Evolutionary conservation across 1,140 invertebrate species (phyloP), one percentile per base, ranked within the genome.

Genomic region (Wiebesia pumilae): DNA sequence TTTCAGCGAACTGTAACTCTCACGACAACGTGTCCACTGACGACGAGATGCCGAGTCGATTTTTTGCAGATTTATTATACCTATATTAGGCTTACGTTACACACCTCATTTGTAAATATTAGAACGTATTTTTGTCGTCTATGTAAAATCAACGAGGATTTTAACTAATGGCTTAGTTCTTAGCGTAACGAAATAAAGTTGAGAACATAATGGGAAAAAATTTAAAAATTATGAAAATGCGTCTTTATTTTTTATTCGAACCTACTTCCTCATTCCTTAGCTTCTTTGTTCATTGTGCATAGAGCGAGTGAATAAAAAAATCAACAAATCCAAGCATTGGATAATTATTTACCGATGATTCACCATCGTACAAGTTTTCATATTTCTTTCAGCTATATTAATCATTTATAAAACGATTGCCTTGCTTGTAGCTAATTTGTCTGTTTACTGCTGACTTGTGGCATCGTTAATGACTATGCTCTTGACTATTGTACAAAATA

Each of bases 41-140:
- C 86, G 86, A 87, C 86, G 82, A 87, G 82, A 84, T 84, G 86
- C 69, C 81, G 86, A 81, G 86, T 87, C 86, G 82, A 87, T 84
- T 87, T 87, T 87, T 87, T 87, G 86, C 86, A 87, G 86, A 87
- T 88, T 89, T 85, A 87, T 87, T 78, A 89, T 88, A 87, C 88
- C 90, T 89, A 90, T 88, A 89, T 91, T 91, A 91, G 91, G 92
- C 91, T 93, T 93, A 91, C 89, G 91, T 93, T 93, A 91, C 89
- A 91, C 90, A 92, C 91, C 90, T 93, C 91, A 92, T 93, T 93
- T 93, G 92, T 93, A 93, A 92, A 93, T 93, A 93, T 93, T 93
- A 93, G 91, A 93, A 91, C 91, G 90, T 93, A 93, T 91, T 92
- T 91, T 92, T 92, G 91, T 92, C 91, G 91, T 91, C 89, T 90